Evolutionary conservation across 2,888 invertebrate genomes (phyloP), one percentile per base, ranked within the genome.

Genomic region (Himalopsyche anomala): DNA sequence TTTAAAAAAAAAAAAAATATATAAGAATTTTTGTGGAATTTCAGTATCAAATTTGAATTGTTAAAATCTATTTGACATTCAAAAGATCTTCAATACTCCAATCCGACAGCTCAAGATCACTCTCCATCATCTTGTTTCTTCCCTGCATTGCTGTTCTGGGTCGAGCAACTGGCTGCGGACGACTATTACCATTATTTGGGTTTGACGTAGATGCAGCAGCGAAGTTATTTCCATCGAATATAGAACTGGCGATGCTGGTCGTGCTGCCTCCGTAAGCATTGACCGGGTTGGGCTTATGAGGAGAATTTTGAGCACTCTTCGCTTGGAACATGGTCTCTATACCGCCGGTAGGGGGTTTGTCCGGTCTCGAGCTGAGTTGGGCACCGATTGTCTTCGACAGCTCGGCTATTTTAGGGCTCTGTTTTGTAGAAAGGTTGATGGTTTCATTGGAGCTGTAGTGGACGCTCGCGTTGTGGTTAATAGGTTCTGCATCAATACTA

Each of bases 321-420:
- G 90, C 88, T 62, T 89, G 85, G 86, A 90, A 90, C 89, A 91
- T 90, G 28, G 91, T 89, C 88, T 91, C 91, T 40, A 91, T 87
- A 0, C 91, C 90, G 42, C 91, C 91, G 4, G 87, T 89, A 11
- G 91, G 91, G 80, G 91, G 91, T 51, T 89, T 90, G 15, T 90
- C 89, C 8, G 90, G 87, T n/a, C 93, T 91, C 42, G 91, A 89
- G 6, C 91, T 91, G 88, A 94, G 91, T 90, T 94, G 94, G 6
- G 92, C 91, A 89, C 94, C 94, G 55, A 94, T 94, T n/a, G 92
- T 92, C 89, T 92, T 91, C 84, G 93, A 94, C 85, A 94, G 90
- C 90, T 94, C 93, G 4, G 93, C 93, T 82, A 94, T 94, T 90
- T 93, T 94, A 36, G 94, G 92, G 89, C 93, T 93, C 79, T 94